phyloP scores from a whole-genome alignment of 2,113 vertebrate genomes.

The Barnardius zonarius region DNA sequence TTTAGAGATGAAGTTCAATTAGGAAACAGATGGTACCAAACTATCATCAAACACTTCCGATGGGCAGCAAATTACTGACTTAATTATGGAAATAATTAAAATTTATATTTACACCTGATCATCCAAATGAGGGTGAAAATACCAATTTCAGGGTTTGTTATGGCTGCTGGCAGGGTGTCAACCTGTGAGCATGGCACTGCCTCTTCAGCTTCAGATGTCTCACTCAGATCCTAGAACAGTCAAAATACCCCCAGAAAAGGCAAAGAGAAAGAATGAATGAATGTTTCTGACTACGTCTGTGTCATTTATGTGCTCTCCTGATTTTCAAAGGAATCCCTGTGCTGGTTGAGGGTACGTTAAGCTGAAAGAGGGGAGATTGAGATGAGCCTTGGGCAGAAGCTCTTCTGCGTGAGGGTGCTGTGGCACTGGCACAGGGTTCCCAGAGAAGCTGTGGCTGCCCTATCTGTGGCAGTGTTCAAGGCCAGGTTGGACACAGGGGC shows the following conservation, averaged over 20 bases:
- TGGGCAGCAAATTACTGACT: conserved; percentile 74
- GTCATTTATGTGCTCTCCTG: not conserved
- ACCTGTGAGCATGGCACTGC: not conserved
- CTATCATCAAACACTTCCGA: conserved; percentile 73
- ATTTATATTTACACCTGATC: conserved; percentile 79
- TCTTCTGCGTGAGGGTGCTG: not conserved
- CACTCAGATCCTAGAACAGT: not conserved
- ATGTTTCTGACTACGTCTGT: not conserved
- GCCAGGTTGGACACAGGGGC: not conserved
- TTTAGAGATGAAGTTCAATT: conserved; percentile 77
- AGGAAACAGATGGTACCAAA: conserved; percentile 77
- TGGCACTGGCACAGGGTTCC: not conserved
- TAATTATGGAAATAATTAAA: conserved; percentile 82
- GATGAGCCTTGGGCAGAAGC: not conserved
- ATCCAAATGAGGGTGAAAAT: conserved; percentile 72
- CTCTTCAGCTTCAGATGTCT: conserved; percentile 3
- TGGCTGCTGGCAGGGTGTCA: conserved; percentile 47
- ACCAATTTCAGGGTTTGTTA: conserved; percentile 70
- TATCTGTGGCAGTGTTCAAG: not conserved
- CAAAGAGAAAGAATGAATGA: not conserved
- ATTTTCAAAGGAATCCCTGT: not conserved
- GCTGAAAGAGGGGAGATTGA: not conserved
- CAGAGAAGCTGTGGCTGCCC: not conserved
- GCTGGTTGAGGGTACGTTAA: not conserved
- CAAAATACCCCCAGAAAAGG: not conserved